Base-by-base conservation (phyloP, 1,140 invertebrate species). In the Drosophila auraria region DNA sequence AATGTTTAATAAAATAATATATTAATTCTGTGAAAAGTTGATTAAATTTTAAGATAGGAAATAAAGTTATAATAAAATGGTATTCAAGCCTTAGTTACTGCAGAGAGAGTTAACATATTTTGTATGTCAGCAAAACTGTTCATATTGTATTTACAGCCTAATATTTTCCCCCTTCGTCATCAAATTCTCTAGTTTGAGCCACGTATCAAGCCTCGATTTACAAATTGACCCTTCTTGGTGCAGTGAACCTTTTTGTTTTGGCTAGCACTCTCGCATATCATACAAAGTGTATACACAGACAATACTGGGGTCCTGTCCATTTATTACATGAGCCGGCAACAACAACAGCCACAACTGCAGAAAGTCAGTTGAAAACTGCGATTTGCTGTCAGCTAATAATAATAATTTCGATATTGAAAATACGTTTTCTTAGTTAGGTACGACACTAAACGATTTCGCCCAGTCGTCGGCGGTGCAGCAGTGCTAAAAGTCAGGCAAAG, bases 321-420 rank as follows among this genome's bases (percentile, higher is more conserved):
- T 87, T 87, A 89, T 87, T 87, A 87, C 83, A 89, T 87, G 83
- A 82, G 83, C 84, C 83, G 83, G 83, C 83, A 77, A 77, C 60
- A 69, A 72, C 60, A 69, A 72, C 60, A 53, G 38, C 54, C 54
- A 42, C 64, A 82, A 60, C 81, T 64, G 30, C 72, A 63, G 75
- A 87, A 87, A 80, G 66, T 78, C 82, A 87, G 81, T 84, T 66
- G 75, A 90, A 90, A 90, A 79, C 81, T 83, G 87, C 87, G 87
- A 91, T 91, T 91, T 91, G 87, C 83, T 91, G 87, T 91, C 87
- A 91, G 87, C 87, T 91, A 91, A 91, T 91, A 91, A 91, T 91
- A 91, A 91, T 91, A 91, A 91, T 91, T 91, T 91, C 81, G 81
- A 91, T 91, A 91, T 87, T 91, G 87, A 91, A 91, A 84, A 91